Conservation (phyloP, 2,888 invertebrate species). For the Gastrophysa polygoni region DNA sequence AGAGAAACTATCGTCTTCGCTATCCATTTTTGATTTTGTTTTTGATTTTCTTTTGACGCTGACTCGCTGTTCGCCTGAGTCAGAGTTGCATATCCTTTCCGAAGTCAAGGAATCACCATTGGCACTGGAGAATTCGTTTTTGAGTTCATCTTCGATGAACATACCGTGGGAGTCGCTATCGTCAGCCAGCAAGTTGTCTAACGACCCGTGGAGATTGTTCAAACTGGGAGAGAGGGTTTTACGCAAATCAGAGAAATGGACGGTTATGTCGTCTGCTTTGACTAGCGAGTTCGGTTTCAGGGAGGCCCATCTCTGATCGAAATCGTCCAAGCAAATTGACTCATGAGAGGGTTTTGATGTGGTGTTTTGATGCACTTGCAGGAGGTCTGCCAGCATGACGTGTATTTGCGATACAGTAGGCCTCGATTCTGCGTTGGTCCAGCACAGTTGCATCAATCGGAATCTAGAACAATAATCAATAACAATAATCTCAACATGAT, state of each 20-base stretch:
- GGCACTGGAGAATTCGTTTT: conserved; percentile 65
- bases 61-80: conserved; percentile 63
- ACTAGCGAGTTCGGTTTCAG: conserved; percentile 70
- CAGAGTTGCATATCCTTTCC: conserved; percentile 66
- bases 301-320: conserved; percentile 76
- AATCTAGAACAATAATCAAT: conserved; percentile 63
- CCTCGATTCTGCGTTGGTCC: conserved; percentile 61
- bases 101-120: conserved; percentile 68
- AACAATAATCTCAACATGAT: no score
- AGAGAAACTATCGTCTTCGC: conserved; percentile 9
- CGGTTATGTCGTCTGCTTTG: conserved; percentile 61
- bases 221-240: conserved; percentile 61
- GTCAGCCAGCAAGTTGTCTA: conserved; percentile 58
- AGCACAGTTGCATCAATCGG: conserved; percentile 76
- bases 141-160: conserved; percentile 63
- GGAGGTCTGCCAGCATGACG: conserved; percentile 60
- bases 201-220: conserved; percentile 72
- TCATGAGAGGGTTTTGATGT: conserved; percentile 36
- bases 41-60: conserved; percentile 58
- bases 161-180: conserved; percentile 6
- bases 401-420: conserved; percentile 62
- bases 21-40: conserved; percentile 36
- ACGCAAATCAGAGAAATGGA: conserved; percentile 45
- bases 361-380: conserved; percentile 52
- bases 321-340: conserved; percentile 60